Conservation (phyloP, 2,113 vertebrate species). For the Urocitellus parryii region DNA sequence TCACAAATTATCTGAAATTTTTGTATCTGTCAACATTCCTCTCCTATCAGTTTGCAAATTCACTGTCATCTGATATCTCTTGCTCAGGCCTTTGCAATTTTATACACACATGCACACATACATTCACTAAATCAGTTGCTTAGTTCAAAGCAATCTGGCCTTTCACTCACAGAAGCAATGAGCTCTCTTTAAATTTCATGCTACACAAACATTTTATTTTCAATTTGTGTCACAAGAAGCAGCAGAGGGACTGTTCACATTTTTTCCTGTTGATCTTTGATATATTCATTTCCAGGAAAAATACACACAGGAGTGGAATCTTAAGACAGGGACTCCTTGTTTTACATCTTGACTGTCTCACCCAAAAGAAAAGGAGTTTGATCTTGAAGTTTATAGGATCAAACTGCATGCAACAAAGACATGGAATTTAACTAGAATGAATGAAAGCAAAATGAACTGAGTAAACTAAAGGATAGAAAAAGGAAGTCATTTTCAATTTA, state of each 20-base stretch:
- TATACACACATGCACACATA: accelerated
- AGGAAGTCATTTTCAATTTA: background rate
- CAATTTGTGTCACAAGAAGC: background rate
- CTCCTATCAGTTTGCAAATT: background rate
- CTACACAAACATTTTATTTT: background rate
- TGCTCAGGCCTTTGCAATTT: background rate
- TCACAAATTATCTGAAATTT: background rate
- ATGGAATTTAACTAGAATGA: background rate
- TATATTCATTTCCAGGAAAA: conserved; percentile 4
- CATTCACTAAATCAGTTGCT: background rate
- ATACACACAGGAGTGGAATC: accelerated
- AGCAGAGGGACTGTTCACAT: background rate
- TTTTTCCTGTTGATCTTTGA: background rate
- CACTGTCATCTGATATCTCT: background rate
- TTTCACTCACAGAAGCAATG: background rate
- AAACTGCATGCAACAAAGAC: background rate
- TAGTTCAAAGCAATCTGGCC: background rate
- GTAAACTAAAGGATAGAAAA: background rate
- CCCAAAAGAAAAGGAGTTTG: background rate
- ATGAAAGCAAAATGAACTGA: background rate
- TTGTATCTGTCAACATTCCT: background rate
- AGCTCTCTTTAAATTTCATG: background rate
- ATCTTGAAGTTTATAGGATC: conserved; percentile 23
- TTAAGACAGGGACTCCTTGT: accelerated
- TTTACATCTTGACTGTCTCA: background rate